Evolutionary conservation across 2,113 vertebrate species (phyloP), one percentile per base, ranked within the genome.

Genomic region (Ia io): DNA sequence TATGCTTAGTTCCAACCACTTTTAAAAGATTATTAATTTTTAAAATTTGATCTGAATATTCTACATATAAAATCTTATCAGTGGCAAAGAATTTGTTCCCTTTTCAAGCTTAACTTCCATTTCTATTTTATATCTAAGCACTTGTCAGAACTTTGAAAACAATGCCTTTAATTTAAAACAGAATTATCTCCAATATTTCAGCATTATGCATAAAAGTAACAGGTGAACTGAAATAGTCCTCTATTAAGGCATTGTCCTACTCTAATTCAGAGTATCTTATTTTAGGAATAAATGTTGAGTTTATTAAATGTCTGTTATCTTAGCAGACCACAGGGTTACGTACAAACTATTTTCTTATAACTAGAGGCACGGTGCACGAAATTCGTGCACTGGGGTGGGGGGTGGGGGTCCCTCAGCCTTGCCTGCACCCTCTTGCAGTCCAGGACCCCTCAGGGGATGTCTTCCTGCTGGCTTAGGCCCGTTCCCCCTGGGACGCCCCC

Each of bases 21-120:
- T 90, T 94, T 85, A 94, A 92, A 18, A 88, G 47, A 88, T 90
- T 88, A 88, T 90, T 88, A 79, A 84, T 63, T 89, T 93, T 92
- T 65, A 12, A 65, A 84, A 84, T 69, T 16, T 82, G 59, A 89
- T 88, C 84, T 84, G 23, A 73, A 73, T 90, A 90, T 77, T 91
- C 70, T 78, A 91, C 70, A 84, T 84, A 83, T 0, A 83, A 69
- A 93, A 86, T 40, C 42, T 25, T 69, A 95, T 70, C 35, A 70
- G 16, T 82, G 20, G 35, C 13, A 71, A 93, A 69, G 49, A 88
- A 87, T 35, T n/a, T 93, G 23, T 35, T 87, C 37, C 44, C 22
- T 70, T 96, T 84, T 16, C 77, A 78, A 30, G 76, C 32, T 90
- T 96, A 96, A 76, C 51, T 87, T 42, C 28, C 42, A 87, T 82